Evolutionary conservation across 2,113 vertebrate species (phyloP).

Genomic region (Prionailurus viverrinus): DNA sequence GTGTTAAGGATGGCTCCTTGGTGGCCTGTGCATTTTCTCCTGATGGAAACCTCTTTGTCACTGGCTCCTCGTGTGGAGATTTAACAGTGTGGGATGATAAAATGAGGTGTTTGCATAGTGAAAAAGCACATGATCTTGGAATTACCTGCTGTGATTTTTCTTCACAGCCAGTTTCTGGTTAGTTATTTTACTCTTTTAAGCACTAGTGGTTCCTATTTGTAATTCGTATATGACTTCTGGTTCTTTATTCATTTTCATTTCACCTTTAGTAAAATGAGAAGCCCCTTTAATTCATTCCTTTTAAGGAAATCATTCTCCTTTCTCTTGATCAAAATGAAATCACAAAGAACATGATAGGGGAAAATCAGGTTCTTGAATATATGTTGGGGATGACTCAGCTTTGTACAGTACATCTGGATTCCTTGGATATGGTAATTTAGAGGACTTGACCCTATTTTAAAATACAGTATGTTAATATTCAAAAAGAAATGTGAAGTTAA

Average conservation of each 20-base stretch:
- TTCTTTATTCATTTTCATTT: constrained; percentile 67
- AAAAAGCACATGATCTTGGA: constrained; percentile 96
- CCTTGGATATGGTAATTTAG: neutral
- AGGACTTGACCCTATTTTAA: constrained; percentile 4
- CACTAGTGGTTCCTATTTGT: neutral
- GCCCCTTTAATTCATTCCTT: constrained; percentile 45
- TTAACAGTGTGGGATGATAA: constrained; percentile 92
- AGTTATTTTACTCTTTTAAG: constrained; percentile 81
- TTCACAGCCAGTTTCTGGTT: constrained; percentile 87
- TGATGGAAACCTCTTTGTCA: constrained; percentile 90
- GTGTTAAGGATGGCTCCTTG: constrained; percentile 92
- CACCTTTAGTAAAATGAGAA: neutral
- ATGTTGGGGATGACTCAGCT: neutral
- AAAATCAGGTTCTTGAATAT: neutral
- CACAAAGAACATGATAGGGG: neutral
- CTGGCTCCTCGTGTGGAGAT: constrained; percentile 94
- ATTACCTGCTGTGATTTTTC: constrained; percentile 94
- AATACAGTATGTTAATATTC: neutral
- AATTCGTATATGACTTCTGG: constrained; percentile 22
- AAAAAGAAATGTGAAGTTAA: constrained; percentile 16
- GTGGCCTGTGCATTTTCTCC: constrained; percentile 94
- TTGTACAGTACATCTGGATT: neutral
- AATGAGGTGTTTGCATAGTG: constrained; percentile 89
- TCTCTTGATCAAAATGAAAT: constrained; percentile 43
- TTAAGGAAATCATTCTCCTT: constrained; percentile 9